Evolutionary conservation across 1,140 invertebrate genomes (phyloP).

Genomic region (Drosophila repletoides): DNA sequence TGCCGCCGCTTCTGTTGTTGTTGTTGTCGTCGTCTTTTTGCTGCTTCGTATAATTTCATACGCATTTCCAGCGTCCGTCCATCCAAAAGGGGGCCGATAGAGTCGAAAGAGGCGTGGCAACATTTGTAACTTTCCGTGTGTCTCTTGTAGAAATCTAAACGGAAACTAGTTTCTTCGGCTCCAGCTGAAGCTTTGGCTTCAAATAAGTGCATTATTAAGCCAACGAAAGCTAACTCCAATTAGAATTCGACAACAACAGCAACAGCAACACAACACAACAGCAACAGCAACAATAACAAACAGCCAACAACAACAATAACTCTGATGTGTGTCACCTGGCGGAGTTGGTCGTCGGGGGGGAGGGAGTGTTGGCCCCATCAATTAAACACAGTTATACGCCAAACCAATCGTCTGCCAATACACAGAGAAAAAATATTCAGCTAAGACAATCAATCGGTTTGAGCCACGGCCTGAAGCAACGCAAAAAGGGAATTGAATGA

Average conservation of each 20-base stretch:
- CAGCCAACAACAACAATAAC: slow-evolving; percentile 40
- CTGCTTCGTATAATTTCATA: slow-evolving; percentile 75
- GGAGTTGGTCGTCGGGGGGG: slow-evolving; percentile 3
- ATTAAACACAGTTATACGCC: slow-evolving; percentile 41
- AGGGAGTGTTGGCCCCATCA: slow-evolving; percentile 27
- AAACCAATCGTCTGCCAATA: slow-evolving; percentile 1
- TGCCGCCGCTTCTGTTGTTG: slow-evolving; percentile 20
- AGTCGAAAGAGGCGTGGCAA: background rate
- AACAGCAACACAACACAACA: slow-evolving; percentile 44
- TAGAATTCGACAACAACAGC: slow-evolving; percentile 45
- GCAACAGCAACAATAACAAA: slow-evolving; percentile 24
- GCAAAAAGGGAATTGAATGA: too few relatives aligned
- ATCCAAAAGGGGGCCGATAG: background rate
- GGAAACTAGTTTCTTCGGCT: slow-evolving; percentile 62
- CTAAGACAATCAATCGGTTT: too few relatives aligned
- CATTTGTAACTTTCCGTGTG: slow-evolving; percentile 25
- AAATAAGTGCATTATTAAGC: slow-evolving; percentile 51
- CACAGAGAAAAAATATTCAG: too few relatives aligned
- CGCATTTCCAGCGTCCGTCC: slow-evolving; percentile 65
- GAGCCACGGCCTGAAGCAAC: too few relatives aligned
- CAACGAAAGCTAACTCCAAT: slow-evolving; percentile 53
- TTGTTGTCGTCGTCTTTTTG: slow-evolving; percentile 43
- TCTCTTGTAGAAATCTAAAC: slow-evolving; percentile 56
- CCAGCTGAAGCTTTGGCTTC: too few relatives aligned
- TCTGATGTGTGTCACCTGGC: slow-evolving; percentile 37